Evolutionary conservation across 2,888 invertebrate genomes (phyloP), one percentile per base, ranked within the genome.

Genomic region (Dolichopus griseipennis): DNA sequence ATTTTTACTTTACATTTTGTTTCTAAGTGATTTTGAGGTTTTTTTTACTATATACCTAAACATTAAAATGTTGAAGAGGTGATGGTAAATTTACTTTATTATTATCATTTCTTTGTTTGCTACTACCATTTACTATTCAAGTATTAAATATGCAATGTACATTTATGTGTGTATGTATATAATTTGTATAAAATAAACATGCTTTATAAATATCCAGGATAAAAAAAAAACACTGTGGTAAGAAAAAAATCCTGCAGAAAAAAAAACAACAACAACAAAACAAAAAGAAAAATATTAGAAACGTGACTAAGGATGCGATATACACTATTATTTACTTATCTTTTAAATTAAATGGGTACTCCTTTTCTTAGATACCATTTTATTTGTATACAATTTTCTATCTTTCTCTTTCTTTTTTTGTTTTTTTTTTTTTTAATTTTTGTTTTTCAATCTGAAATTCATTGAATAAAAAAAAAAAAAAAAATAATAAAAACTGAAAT

Each of bases 241-340:
- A 52, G 4, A 52, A 52, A n/a, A 52, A 52, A 41, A 41, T 41
- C 21, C 22, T 22, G 37, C 34, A 12, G 65, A 4, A 20, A 22
- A 22, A 21, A 33, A 21, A 8, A 63, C 66, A 65, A 52, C 41
- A 33, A 68, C 43, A 65, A 62, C 65, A 68, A 68, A 64, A 65
- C 70, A 76, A 76, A 76, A 76, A 76, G 76, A 76, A 77, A 77
- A 77, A 77, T 76, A 77, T 77, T 77, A 77, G 77, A 76, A 76
- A 77, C 77, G 77, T 77, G 77, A 77, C 77, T 77, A 77, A 77
- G 77, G 76, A 76, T 76, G 75, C 75, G 75, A 76, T 52, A 52
- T 52, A 75, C 75, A 74, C 74, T 73, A 73, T 75, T 75, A 75
- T 75, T 75, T 75, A 73, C 73, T 74, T 72, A 74, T 72, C 75